These are phyloP conservation scores for Phalera bucephala DNA, from an alignment of 2,888 invertebrate species.

Conservation along the genomic window DNA sequence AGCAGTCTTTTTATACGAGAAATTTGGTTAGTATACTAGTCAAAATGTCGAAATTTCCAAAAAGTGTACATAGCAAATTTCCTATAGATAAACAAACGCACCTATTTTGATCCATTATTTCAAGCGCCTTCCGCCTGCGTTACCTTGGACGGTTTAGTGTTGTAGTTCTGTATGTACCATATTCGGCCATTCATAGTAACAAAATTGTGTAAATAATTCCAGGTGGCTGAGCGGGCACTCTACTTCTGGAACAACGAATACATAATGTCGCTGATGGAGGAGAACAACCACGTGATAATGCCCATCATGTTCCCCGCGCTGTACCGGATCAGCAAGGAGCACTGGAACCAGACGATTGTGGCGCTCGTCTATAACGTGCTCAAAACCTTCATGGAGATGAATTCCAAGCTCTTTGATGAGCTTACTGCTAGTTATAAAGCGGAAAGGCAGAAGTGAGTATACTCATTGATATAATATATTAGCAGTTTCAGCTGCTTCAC, in stretches of 20 bases:
- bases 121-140: too few relatives aligned
- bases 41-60: too few relatives aligned
- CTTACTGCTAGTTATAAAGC: constrained; percentile 99
- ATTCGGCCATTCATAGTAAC: too few relatives aligned
- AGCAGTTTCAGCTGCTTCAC: constrained; percentile 1
- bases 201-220: constrained; percentile 38
- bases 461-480: constrained; percentile 1
- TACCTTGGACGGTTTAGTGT: too few relatives aligned
- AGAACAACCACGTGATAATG: constrained; percentile 98
- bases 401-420: constrained; percentile 99
- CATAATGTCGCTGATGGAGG: constrained; percentile 99
- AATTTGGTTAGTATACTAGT: too few relatives aligned
- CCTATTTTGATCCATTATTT: too few relatives aligned
- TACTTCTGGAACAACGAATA: constrained; percentile 99
- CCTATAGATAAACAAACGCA: too few relatives aligned
- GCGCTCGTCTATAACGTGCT: constrained; percentile 99
- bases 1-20: too few relatives aligned
- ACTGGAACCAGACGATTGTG: constrained; percentile 99
- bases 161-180: too few relatives aligned
- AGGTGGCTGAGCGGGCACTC: constrained; percentile 99
- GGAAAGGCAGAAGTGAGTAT: constrained; percentile 97
- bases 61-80: too few relatives aligned
- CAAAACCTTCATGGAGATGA: constrained; percentile 99
- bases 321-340: constrained; percentile 99
- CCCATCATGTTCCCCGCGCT: constrained; percentile 99